Percentiles rank a stretch among this genome's conserved stretches.
These are phyloP conservation scores for Neuroterus valhalla DNA, from an alignment of 1,140 invertebrate genomes.

Conservation along the genomic window DNA sequence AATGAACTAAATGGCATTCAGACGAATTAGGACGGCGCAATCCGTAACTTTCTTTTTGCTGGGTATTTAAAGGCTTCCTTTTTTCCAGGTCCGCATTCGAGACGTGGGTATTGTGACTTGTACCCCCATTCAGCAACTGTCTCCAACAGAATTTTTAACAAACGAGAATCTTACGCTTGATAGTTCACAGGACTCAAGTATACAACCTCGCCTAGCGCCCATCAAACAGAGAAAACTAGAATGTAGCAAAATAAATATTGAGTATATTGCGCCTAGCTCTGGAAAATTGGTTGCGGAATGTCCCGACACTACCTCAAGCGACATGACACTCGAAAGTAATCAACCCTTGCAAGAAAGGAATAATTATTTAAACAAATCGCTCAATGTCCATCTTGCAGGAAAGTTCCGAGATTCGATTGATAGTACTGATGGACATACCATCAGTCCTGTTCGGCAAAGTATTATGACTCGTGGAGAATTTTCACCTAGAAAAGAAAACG, in stretches of 20 bases:
- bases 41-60: too few relatives aligned
- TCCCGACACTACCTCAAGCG: conserved; percentile 37
- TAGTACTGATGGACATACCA: conserved; percentile 44
- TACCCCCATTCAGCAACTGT: conserved; percentile 50
- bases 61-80: neutral
- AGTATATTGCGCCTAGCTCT: conserved; percentile 36
- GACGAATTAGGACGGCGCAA: too few relatives aligned
- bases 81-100: conserved; percentile 46
- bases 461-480: too few relatives aligned
- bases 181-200: too few relatives aligned
- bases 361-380: neutral
- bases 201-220: neutral
- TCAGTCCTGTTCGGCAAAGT: too few relatives aligned
- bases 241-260: conserved; percentile 38
- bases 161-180: too few relatives aligned
- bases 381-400: neutral
- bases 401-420: conserved; percentile 45
- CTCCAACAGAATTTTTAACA: too few relatives aligned
- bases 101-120: conserved; percentile 66
- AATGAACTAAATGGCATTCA: too few relatives aligned
- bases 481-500: too few relatives aligned
- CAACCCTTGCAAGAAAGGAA: neutral
- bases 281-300: neutral
- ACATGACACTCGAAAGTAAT: conserved; percentile 16
- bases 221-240: conserved; percentile 40